Conservation (phyloP, 2,113 vertebrate species). For the Protobothrops mucrosquamatus region DNA sequence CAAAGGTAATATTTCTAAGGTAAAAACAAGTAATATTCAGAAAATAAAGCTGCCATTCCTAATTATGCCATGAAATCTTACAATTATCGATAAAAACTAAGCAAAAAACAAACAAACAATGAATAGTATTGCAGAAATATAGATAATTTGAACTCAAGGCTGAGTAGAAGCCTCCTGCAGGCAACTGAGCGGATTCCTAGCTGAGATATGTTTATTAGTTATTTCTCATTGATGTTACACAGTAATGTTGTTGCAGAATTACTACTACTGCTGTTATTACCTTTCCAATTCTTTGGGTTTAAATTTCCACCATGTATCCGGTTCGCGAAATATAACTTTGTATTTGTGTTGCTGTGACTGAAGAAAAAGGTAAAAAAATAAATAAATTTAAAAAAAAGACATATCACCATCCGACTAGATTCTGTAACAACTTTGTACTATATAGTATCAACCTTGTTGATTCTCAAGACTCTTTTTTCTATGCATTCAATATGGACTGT, state of each 20-base stretch:
- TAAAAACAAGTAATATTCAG: not conserved
- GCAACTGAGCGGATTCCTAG: not conserved
- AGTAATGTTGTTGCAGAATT: not conserved
- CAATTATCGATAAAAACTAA: not conserved
- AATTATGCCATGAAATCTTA: not conserved
- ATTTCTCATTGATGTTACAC: not conserved
- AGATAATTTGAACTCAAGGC: not conserved
- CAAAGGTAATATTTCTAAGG: not conserved
- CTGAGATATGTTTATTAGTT: not conserved
- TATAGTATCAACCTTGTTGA: not conserved
- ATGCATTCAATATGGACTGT: not conserved
- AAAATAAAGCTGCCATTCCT: not conserved
- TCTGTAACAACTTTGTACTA: not conserved
- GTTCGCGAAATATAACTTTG: conserved; percentile 90
- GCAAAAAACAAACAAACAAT: not conserved
- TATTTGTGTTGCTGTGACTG: conserved; percentile 89
- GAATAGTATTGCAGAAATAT: not conserved
- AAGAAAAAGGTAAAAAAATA: conserved; percentile 37
- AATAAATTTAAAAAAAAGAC: conserved; percentile 8
- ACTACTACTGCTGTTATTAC: conserved; percentile 65
- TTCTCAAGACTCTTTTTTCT: not conserved
- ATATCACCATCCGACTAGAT: conserved; percentile 25
- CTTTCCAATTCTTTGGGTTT: conserved; percentile 92
- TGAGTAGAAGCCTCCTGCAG: not conserved
- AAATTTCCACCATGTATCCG: conserved; percentile 95